Evolutionary conservation across 2,888 invertebrate genomes (phyloP), one percentile per base, ranked within the genome.

Genomic region (Cephus nigrinus): DNA sequence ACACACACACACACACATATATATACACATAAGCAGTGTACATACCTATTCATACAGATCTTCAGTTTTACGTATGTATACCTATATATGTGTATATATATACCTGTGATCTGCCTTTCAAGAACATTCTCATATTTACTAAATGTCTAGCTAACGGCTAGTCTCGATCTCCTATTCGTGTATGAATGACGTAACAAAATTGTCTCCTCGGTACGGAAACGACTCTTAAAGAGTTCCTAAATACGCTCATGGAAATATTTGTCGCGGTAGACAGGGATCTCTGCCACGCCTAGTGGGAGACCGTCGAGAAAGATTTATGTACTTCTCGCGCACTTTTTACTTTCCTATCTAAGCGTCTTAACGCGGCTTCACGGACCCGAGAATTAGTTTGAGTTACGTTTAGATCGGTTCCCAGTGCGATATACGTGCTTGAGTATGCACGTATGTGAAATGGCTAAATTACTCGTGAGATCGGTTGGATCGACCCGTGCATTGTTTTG

Each of bases 101-200:
- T 55, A 55, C 23, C 5, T 23, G 0, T 23, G 23, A 55, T 55
- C 55, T 55, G 55, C 15, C 23, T 9, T 55, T 55, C 55, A 55
- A 23, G 9, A 23, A 23, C 55, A 55, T 55, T 23, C 32, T 71
- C 33, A 71, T 12, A 71, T 31, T 71, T 71, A 71, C 71, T 32
- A 33, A 33, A 5, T 71, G 31, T 71, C 71, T 71, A 71, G 71
- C 71, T 71, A 71, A 71, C 31, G 9, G 71, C 71, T 71, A 71
- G 71, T 71, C 33, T 71, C 71, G 31, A 33, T 71, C 55, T 55
- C 31, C 71, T 71, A 71, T 33, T 73, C 72, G 74, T 74, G 77
- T 78, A 75, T 75, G 78, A 75, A 78, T 75, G 78, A 78, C 78
- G 78, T 78, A 78, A 78, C 75, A 78, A 78, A 78, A 75, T 36